Base-by-base conservation (phyloP, 1,140 invertebrate species). In the Caligus rogercresseyi region DNA sequence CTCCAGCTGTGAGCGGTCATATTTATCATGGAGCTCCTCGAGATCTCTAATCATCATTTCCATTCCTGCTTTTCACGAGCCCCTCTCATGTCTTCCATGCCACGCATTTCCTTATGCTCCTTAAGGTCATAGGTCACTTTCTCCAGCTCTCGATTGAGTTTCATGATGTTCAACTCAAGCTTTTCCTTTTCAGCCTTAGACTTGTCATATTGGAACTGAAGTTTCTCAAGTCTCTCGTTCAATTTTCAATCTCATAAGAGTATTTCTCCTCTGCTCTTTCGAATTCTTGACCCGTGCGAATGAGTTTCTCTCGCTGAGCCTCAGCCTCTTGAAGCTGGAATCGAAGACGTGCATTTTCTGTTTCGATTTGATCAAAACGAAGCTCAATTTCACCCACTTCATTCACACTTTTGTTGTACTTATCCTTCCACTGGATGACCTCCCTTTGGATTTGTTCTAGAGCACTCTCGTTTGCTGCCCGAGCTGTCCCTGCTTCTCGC, bases 71-170 rank as follows among this genome's bases (percentile, higher is more conserved):
- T 25, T 11, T 25, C 26, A 18, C 26, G 16, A 25, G 57, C 59
- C 53, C 59, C 61, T 56, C 53, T 25, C 18, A 57, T 64, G 19
- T 51, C 23, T 21, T 64, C 53, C 54, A 54, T 18, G 7, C 57
- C 24, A 14, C 43, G 19, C 26, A 26, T 16, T 11, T 54, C 51
- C 21, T 54, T 16, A 25, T 24, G 14, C 2, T 55, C 26, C 23
- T 55, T 21, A 15, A 65, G 18, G 14, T 65, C 52, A 3, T 15
- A 78, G 70, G 87, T 85, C 25, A 84, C 81, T 73, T 87, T 87
- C 72, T 89, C 88, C 24, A 91, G 74, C 72, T 91, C 88, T 69
- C 89, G 86, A 11, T 83, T 85, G 54, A 91, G 74, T 57, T 85
- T 79, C 67, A 84, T 85, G 53, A 86, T 82, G 73, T 91, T 87